phyloP scores from a whole-genome alignment of 2,113 vertebrate genomes.

The Psettodes erumei region DNA sequence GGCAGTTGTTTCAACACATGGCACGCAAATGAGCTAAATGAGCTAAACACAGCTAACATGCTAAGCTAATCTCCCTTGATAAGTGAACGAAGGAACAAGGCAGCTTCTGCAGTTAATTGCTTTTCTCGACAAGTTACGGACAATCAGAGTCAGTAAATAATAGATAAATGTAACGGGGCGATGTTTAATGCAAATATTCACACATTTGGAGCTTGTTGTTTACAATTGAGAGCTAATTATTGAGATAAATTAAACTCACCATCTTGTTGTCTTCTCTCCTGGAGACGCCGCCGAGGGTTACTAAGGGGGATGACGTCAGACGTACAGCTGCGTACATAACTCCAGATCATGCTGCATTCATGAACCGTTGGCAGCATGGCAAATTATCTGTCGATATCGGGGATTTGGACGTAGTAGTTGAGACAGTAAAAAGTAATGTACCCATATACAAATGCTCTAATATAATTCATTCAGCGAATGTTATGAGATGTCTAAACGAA shows the following conservation, averaged over 20 bases:
- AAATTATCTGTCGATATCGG: no score
- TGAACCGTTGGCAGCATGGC: rapidly evolving
- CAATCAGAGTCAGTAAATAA: background rate
- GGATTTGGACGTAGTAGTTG: no score
- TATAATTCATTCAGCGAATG: no score
- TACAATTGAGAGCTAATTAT: slow-evolving; percentile 17
- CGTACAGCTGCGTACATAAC: slow-evolving; percentile 40
- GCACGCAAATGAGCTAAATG: slow-evolving; percentile 22
- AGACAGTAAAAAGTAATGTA: no score
- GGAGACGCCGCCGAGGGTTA: slow-evolving; percentile 84
- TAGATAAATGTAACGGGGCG: background rate
- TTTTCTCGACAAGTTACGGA: background rate
- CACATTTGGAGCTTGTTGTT: rapidly evolving
- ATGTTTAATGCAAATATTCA: rapidly evolving
- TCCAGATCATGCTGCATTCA: slow-evolving; percentile 29
- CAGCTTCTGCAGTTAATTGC: slow-evolving; percentile 11
- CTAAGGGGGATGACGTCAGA: slow-evolving; percentile 81
- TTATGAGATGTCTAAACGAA: no score
- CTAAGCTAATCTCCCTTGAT: slow-evolving; percentile 77
- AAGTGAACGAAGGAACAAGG: slow-evolving; percentile 62
- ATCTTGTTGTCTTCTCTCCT: slow-evolving; percentile 84
- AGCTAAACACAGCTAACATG: slow-evolving; percentile 64
- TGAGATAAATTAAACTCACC: slow-evolving; percentile 78
- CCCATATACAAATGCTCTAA: no score
- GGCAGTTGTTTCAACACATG: background rate